Percentiles rank a stretch among this genome's conserved stretches.
Evolutionary conservation across 1,140 invertebrate genomes (phyloP).

Genomic region (Agrilus planipennis): DNA sequence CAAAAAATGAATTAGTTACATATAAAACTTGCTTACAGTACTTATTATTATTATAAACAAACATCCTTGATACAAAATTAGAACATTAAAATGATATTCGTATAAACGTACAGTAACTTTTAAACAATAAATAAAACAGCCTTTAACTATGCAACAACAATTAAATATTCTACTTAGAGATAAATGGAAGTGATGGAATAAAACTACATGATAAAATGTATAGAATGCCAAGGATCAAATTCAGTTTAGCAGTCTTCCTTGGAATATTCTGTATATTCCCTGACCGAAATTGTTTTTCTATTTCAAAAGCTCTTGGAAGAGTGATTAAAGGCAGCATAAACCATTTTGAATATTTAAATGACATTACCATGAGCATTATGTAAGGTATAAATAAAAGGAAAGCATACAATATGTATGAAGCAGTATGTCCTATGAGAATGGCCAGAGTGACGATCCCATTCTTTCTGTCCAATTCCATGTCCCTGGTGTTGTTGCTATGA

Average conservation of each 20-base stretch:
- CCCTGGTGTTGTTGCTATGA: conserved; percentile 88
- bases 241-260: conserved; percentile 77
- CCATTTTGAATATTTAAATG: conserved; percentile 73
- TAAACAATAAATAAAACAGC: too few relatives aligned
- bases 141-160: too few relatives aligned
- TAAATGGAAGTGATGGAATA: conserved; percentile 44
- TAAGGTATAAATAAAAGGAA: conserved; percentile 86
- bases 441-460: conserved; percentile 87
- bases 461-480: conserved; percentile 70
- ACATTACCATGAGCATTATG: conserved; percentile 73
- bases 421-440: conserved; percentile 82
- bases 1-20: too few relatives aligned
- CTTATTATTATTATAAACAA: too few relatives aligned
- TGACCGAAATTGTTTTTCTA: conserved; percentile 79
- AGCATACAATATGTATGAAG: conserved; percentile 83
- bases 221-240: conserved; percentile 81
- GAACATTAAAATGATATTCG: too few relatives aligned
- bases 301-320: conserved; percentile 73
- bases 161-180: too few relatives aligned
- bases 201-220: conserved; percentile 70
- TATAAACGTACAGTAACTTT: too few relatives aligned
- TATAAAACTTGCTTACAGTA: too few relatives aligned
- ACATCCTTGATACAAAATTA: too few relatives aligned
- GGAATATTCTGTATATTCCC: conserved; percentile 70
- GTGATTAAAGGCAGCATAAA: conserved; percentile 82